phyloP scores from a whole-genome alignment of 2,888 invertebrate species.

The Trisateles emortualis region DNA sequence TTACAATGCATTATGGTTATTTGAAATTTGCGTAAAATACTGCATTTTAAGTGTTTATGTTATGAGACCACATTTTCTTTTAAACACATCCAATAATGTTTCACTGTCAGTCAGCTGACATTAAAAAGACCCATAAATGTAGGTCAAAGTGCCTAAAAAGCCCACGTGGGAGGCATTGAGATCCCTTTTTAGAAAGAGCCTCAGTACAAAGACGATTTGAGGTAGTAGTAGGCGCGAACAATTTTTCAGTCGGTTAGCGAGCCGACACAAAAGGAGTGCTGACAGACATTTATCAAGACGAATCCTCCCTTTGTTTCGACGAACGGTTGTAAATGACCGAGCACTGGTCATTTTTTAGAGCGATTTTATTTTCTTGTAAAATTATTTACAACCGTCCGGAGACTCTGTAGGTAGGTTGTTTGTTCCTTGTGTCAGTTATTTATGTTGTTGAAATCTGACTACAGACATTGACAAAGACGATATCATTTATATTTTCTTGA shows the following conservation, averaged over 20 bases:
- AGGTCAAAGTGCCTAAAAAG: conserved; percentile 10
- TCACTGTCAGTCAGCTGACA: conserved; percentile 14
- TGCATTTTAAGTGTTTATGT: too few species aligned
- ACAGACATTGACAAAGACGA: too few species aligned
- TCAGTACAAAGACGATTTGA: conserved; percentile 26
- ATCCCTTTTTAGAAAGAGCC: conserved; percentile 22
- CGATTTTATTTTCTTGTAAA: conserved; percentile 5
- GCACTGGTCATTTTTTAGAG: conserved; percentile 29
- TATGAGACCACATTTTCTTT: neutral
- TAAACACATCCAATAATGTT: conserved; percentile 25
- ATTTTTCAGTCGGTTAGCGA: conserved; percentile 47
- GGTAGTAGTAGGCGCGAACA: conserved; percentile 21
- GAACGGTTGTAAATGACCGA: conserved; percentile 30
- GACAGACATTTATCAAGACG: conserved; percentile 44
- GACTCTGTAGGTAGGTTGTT: neutral
- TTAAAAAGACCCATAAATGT: conserved; percentile 29
- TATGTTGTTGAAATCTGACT: too few species aligned
- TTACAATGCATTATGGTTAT: too few species aligned
- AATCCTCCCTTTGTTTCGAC: conserved; percentile 42
- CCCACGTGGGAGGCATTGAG: conserved; percentile 26
- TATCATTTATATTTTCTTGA: too few species aligned
- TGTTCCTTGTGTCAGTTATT: too few species aligned
- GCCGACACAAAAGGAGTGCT: conserved; percentile 38
- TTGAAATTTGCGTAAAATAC: too few species aligned
- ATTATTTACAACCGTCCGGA: neutral